Evolutionary conservation across 2,888 invertebrate species (phyloP).

Genomic region (Eurytoma californica): DNA sequence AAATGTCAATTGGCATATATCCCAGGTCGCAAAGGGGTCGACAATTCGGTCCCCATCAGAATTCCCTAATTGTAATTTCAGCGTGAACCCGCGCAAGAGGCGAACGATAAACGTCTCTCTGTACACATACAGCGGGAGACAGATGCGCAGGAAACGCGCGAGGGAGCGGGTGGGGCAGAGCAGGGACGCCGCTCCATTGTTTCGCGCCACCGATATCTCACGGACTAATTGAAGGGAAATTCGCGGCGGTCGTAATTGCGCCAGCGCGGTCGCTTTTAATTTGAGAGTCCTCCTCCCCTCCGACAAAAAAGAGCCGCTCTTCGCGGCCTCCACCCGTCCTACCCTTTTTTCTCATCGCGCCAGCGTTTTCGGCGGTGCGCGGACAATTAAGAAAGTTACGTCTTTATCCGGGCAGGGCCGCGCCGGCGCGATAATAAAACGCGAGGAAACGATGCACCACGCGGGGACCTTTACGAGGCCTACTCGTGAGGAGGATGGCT

Average conservation of each 20-base stretch:
- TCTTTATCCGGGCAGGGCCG: slow-evolving; percentile 60
- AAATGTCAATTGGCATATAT: not conserved
- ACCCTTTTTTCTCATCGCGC: not conserved
- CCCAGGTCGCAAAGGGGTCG: not conserved
- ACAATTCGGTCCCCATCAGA: slow-evolving; percentile 21
- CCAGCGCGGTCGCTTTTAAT: slow-evolving; percentile 63
- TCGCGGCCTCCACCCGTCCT: not conserved
- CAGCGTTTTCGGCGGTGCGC: slow-evolving; percentile 32
- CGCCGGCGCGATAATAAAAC: slow-evolving; percentile 52
- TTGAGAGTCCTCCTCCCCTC: slow-evolving; percentile 54
- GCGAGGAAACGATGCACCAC: slow-evolving; percentile 2
- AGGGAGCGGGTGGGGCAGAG: not conserved
- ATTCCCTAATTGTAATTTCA: slow-evolving; percentile 42
- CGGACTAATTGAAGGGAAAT: slow-evolving; percentile 70
- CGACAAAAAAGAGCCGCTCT: slow-evolving; percentile 1
- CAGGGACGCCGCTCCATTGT: slow-evolving; percentile 47
- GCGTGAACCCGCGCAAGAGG: slow-evolving; percentile 4
- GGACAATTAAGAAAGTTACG: slow-evolving; percentile 70
- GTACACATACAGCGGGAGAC: slow-evolving; percentile 2
- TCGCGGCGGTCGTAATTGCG: slow-evolving; percentile 64
- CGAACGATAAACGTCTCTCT: slow-evolving; percentile 30
- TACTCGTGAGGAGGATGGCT: not conserved
- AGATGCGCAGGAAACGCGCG: slow-evolving; percentile 48
- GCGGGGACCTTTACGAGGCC: too few relatives aligned
- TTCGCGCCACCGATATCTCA: slow-evolving; percentile 62